Conservation (phyloP, 2,888 invertebrate species). For the Pyrrhosoma nymphula region DNA sequence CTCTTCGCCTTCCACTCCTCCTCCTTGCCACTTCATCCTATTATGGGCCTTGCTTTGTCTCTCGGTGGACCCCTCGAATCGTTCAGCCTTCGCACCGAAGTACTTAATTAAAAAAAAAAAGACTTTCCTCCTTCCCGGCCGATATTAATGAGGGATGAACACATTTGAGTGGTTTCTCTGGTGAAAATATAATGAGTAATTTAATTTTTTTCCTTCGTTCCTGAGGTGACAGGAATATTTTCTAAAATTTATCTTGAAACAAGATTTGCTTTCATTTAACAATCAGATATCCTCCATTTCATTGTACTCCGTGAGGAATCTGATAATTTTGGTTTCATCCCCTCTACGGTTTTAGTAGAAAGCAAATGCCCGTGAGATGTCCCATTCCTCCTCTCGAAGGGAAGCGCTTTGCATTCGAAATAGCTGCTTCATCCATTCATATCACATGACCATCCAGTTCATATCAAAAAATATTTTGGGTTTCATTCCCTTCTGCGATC, state of each 20-base stretch:
- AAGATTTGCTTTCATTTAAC: not conserved
- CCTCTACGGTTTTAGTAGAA: not conserved
- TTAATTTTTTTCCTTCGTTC: not conserved
- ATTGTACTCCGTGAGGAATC: not conserved
- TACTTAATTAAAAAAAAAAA: not conserved
- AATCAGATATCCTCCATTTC: not conserved
- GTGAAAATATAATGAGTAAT: not conserved
- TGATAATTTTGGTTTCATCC: not conserved
- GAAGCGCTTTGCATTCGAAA: too few species aligned
- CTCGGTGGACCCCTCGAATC: not conserved
- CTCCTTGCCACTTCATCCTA: not conserved
- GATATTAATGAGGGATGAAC: not conserved
- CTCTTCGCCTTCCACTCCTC: not conserved
- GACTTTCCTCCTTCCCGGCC: not conserved
- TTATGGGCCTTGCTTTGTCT: not conserved
- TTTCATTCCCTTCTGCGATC: too few species aligned
- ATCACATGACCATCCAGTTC: too few species aligned
- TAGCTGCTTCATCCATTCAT: too few species aligned
- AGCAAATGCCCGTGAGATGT: not conserved
- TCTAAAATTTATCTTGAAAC: not conserved
- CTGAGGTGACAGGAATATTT: not conserved
- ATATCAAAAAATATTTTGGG: too few species aligned
- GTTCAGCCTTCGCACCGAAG: not conserved
- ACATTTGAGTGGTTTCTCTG: not conserved
- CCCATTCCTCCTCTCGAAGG: too few species aligned